Evolutionary conservation across 1,140 invertebrate genomes (phyloP).

Genomic region (Theocolax elegans): DNA sequence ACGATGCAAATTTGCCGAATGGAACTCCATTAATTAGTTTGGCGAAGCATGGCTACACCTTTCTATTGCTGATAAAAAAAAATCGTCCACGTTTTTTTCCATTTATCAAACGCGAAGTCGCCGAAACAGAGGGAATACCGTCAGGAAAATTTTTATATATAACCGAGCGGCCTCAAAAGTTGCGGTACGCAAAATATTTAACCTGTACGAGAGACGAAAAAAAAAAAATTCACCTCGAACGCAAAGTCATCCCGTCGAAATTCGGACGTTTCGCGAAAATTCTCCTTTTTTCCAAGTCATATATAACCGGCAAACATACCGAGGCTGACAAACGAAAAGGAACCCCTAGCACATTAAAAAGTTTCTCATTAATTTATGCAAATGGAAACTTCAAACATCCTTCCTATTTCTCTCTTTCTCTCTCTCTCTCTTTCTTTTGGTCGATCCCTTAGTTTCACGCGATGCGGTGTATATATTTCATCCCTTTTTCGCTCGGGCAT

Average conservation of each 20-base stretch:
- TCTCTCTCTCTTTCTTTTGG: background rate
- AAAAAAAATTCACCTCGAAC: background rate
- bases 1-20: constrained; percentile 27
- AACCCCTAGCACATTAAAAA: constrained; percentile 13
- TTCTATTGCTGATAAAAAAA: too few species aligned
- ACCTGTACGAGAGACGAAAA: background rate
- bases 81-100: background rate
- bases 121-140: too few species aligned
- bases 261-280: too few species aligned
- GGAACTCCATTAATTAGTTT: constrained; percentile 21
- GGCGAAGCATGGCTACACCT: background rate
- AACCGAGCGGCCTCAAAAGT: too few species aligned
- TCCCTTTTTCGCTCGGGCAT: background rate
- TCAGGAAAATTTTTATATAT: too few species aligned
- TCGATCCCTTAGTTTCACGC: background rate
- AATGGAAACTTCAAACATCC: constrained; percentile 22
- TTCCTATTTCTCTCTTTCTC: background rate
- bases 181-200: too few species aligned
- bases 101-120: too few species aligned
- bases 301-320: too few species aligned
- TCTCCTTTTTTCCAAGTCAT: too few species aligned
- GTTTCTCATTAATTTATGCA: constrained; percentile 26
- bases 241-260: background rate
- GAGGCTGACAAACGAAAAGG: background rate
- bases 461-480: background rate